Evolutionary conservation across 1,140 invertebrate genomes (phyloP).

Genomic region (Melitaea cinxia): DNA sequence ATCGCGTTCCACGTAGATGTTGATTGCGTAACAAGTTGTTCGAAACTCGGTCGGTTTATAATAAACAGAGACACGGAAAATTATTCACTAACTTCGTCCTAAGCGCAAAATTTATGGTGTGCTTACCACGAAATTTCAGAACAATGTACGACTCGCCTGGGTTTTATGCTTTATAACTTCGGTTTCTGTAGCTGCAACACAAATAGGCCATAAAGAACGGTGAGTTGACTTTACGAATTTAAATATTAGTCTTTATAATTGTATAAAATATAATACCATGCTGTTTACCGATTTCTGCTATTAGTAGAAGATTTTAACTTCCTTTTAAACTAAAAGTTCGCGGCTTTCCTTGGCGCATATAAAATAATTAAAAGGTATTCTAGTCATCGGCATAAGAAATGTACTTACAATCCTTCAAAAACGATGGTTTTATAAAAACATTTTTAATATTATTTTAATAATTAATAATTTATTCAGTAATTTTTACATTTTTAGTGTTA

Average conservation of each 20-base stretch:
- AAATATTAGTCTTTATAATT: constrained; percentile 12
- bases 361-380: no score
- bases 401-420: no score
- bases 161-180: constrained; percentile 70
- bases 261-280: not conserved
- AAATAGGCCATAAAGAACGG: constrained; percentile 48
- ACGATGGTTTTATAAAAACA: no score
- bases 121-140: constrained; percentile 71
- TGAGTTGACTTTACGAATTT: constrained; percentile 37
- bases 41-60: constrained; percentile 65
- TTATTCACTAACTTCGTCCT: constrained; percentile 73
- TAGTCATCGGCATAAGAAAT: no score
- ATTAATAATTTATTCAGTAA: no score
- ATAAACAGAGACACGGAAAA: constrained; percentile 74
- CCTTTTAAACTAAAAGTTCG: no score
- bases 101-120: constrained; percentile 74
- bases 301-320: no score
- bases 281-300: no score
- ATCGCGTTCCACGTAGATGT: constrained; percentile 52
- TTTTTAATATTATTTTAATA: no score
- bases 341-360: no score
- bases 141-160: constrained; percentile 72
- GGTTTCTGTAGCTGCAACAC: constrained; percentile 51
- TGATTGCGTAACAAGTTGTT: constrained; percentile 62
- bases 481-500: no score